Base-by-base conservation (phyloP, 2,888 invertebrate species). In the Unio pictorum region DNA sequence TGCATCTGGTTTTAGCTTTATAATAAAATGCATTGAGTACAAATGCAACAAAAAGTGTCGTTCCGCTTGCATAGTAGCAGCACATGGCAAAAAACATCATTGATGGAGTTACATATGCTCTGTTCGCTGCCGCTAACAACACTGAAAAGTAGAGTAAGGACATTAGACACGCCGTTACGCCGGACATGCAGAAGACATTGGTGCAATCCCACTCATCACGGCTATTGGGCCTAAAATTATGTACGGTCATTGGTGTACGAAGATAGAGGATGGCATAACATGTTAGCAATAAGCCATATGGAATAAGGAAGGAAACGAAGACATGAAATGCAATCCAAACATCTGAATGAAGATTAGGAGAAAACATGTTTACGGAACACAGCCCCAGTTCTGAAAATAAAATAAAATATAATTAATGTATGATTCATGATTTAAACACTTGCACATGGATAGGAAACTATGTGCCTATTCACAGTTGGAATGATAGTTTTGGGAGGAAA, bases 321-420 rank as follows among this genome's bases (percentile, higher is more conserved):
- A 73, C 55, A 23, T 73, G 73, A 63, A 75, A 76, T 1, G 73
- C 73, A 1, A 72, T 72, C 80, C 80, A 80, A 1, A 78, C 67
- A 26, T 69, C 66, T 18, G 76, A 69, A 26, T 80, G 74, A n/a
- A 71, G 70, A 65, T 73, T 75, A n/a, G 75, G 72, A 20, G 78
- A 73, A 4, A 76, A 76, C 55, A 75, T 60, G 65, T 80, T 78
- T 2, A 74, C 71, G 17, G 71, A 67, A 54, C 80, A 80, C 15
- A 75, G 30, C 5, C 80, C 80, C 28, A 78, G 45, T 7, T 71
- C 80, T 80, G 76, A 45, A 80, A 76, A n/a, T 58, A 34, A 65
- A 62, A 56, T 45, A 2, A 45, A 45, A 1, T 8, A 11, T 45
- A 45, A 45, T 4, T 45, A 0, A 45, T 45, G 11, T 15, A 45